phyloP scores from a whole-genome alignment of 2,888 invertebrate genomes.

The Patella ulyssiponensis region DNA sequence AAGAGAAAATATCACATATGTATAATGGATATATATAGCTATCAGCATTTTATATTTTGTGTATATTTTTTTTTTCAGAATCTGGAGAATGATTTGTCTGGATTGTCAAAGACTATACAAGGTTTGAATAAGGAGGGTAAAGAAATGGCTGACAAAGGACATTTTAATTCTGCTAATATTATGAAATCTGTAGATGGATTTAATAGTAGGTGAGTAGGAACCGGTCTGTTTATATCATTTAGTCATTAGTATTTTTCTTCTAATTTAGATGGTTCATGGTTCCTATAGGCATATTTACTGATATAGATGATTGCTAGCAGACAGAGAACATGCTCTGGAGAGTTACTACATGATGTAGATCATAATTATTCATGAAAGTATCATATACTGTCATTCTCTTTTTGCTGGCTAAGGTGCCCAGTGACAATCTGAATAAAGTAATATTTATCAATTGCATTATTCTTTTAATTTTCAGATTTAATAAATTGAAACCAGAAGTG shows the following conservation, averaged over 20 bases:
- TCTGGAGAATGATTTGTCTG: constrained; percentile 87
- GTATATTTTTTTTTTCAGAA: constrained; percentile 71
- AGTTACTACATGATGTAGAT: too few relatives aligned
- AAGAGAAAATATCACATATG: neutral
- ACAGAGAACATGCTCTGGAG: too few relatives aligned
- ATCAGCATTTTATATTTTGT: too few relatives aligned
- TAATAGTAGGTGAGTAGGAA: constrained; percentile 76
- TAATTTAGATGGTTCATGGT: too few relatives aligned
- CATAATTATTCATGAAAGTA: too few relatives aligned
- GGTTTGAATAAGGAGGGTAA: constrained; percentile 84
- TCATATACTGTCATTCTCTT: too few relatives aligned
- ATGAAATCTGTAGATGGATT: constrained; percentile 83
- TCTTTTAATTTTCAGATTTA: constrained; percentile 74
- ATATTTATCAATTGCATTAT: too few relatives aligned
- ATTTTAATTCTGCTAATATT: constrained; percentile 93
- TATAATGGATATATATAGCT: neutral
- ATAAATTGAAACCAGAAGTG: constrained; percentile 82
- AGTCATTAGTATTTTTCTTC: too few relatives aligned
- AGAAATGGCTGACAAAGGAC: constrained; percentile 92
- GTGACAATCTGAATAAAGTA: too few relatives aligned
- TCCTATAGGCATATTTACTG: too few relatives aligned
- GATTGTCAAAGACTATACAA: constrained; percentile 87
- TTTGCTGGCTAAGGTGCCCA: too few relatives aligned
- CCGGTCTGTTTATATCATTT: neutral
- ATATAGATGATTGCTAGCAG: too few relatives aligned